Percentiles rank a stretch among this genome's conserved stretches.
phyloP scores from a whole-genome alignment of 1,140 invertebrate genomes.

The Brachionus sp. region DNA sequence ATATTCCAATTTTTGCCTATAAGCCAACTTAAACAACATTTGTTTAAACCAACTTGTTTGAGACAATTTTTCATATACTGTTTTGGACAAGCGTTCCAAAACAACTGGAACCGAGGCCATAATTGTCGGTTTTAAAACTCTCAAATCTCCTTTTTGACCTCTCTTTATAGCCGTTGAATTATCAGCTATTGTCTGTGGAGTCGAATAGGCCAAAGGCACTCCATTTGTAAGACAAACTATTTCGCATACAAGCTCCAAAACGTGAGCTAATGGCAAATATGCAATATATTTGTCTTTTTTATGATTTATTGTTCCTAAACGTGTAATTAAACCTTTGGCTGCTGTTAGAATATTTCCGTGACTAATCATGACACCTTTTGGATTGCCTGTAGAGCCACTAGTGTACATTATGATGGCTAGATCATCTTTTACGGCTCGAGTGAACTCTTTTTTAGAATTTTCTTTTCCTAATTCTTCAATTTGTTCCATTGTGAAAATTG shows the following conservation, averaged over 20 bases:
- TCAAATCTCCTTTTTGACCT: constrained; percentile 77
- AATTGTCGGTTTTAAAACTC: constrained; percentile 82
- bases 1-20: constrained; percentile 65
- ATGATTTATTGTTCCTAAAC: constrained; percentile 79
- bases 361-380: constrained; percentile 65
- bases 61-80: constrained; percentile 83
- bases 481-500: background rate
- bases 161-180: constrained; percentile 87
- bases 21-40: constrained; percentile 73
- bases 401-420: constrained; percentile 61
- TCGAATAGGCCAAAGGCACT: constrained; percentile 89
- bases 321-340: constrained; percentile 60
- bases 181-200: constrained; percentile 88
- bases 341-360: constrained; percentile 80
- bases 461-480: background rate
- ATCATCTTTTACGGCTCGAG: constrained; percentile 51
- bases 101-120: constrained; percentile 93
- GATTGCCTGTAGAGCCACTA: constrained; percentile 59
- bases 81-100: constrained; percentile 89
- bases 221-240: constrained; percentile 67
- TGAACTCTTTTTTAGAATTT: background rate
- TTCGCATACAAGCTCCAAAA: constrained; percentile 80
- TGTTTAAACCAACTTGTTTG: constrained; percentile 72
- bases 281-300: constrained; percentile 73
- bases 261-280: constrained; percentile 93